phyloP scores from a whole-genome alignment of 2,797 vertebrate species.

The Tokudaia muenninki region DNA sequence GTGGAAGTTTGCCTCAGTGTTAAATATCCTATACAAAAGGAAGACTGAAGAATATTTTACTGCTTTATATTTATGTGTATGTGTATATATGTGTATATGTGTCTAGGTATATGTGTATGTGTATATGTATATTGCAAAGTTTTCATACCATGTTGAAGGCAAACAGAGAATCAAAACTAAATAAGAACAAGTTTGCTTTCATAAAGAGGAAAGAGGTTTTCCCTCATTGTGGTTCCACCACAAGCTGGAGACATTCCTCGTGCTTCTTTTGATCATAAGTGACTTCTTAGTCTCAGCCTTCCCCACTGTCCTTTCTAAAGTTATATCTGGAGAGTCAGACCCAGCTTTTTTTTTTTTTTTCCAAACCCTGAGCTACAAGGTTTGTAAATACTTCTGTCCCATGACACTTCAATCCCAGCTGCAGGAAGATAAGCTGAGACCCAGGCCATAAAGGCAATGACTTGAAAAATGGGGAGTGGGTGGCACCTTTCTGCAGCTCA shows the following conservation, averaged over 20 bases:
- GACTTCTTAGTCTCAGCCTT: not conserved
- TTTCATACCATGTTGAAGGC: not conserved
- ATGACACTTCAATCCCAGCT: not conserved
- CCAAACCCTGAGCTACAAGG: not conserved
- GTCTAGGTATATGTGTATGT: not conserved
- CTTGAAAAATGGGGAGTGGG: not conserved
- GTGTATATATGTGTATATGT: not conserved
- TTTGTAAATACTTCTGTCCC: not conserved
- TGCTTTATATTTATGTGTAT: not conserved
- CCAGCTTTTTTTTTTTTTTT: not conserved
- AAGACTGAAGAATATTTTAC: not conserved
- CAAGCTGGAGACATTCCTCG: not conserved
- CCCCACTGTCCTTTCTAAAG: not conserved
- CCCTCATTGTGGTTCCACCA: not conserved
- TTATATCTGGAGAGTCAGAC: not conserved
- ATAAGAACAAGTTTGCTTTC: not conserved
- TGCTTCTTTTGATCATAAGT: not conserved
- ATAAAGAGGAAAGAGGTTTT: not conserved
- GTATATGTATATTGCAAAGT: not conserved
- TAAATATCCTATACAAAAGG: not conserved
- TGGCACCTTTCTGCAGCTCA: too few species aligned
- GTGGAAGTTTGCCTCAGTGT: not conserved
- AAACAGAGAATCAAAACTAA: not conserved
- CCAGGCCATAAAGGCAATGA: not conserved
- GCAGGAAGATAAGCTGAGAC: not conserved